These are phyloP conservation scores for Camelus dromedarius DNA, from an alignment of 2,113 vertebrate genomes.

Conservation along the genomic window DNA sequence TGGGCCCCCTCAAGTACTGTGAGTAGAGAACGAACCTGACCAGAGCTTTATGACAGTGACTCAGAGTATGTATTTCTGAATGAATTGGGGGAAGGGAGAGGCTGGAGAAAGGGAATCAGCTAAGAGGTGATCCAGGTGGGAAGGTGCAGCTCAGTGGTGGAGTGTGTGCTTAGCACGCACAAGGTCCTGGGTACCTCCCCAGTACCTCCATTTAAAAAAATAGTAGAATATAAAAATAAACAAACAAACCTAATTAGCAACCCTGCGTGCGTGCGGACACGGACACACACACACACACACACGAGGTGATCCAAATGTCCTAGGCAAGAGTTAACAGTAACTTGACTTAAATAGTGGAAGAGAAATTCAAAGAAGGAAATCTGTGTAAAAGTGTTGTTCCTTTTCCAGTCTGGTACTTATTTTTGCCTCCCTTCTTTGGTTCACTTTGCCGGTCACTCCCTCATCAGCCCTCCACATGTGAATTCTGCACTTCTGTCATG, in stretches of 20 bases:
- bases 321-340: neutral
- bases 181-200: no score
- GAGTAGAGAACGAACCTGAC: neutral
- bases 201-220: no score
- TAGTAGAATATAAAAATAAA: no score
- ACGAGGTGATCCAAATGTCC: neutral
- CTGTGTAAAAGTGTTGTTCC: neutral
- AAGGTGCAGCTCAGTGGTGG: no score
- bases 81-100: neutral
- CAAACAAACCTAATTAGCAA: no score
- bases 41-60: neutral
- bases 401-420: neutral
- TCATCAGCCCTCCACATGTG: neutral
- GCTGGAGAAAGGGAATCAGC: neutral
- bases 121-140: neutral
- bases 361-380: neutral
- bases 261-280: no score
- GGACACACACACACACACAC: no score
- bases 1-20: neutral
- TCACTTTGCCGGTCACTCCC: neutral
- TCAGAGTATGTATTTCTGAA: neutral
- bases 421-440: neutral
- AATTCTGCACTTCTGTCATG: neutral
- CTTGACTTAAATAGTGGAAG: neutral
- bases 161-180: no score